Conservation (phyloP, 2,797 vertebrate species). For the Molossus alvarezi region DNA sequence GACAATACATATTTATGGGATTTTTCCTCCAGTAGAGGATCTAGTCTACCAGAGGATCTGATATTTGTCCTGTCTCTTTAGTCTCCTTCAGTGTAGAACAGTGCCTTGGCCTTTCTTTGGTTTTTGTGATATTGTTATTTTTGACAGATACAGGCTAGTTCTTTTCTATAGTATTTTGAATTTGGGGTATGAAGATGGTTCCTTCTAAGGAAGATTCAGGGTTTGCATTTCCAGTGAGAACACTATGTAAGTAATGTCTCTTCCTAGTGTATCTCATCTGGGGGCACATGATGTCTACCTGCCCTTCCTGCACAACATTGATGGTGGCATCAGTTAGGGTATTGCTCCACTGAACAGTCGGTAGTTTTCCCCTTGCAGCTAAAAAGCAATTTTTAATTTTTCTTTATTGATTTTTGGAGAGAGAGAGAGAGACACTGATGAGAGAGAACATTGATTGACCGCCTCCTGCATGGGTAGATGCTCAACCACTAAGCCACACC, state of each 20-base stretch:
- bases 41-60: neutral
- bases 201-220: neutral
- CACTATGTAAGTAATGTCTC: neutral
- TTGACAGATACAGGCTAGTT: neutral
- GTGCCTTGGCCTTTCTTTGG: neutral
- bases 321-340: neutral
- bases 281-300: neutral
- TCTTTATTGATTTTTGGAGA: too few relatives aligned
- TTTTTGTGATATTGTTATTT: neutral
- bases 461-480: too few relatives aligned
- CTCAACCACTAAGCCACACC: too few relatives aligned
- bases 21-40: neutral
- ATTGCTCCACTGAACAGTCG: neutral
- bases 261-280: neutral
- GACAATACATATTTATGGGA: neutral
- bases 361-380: neutral
- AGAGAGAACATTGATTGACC: too few relatives aligned
- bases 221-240: neutral
- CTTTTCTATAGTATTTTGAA: neutral
- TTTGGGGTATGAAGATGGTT: neutral
- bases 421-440: too few relatives aligned
- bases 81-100: neutral
- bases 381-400: neutral
- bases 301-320: neutral
- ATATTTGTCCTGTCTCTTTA: neutral